Evolutionary conservation across 2,888 invertebrate species (phyloP).

Genomic region (Cosmia trapezina): DNA sequence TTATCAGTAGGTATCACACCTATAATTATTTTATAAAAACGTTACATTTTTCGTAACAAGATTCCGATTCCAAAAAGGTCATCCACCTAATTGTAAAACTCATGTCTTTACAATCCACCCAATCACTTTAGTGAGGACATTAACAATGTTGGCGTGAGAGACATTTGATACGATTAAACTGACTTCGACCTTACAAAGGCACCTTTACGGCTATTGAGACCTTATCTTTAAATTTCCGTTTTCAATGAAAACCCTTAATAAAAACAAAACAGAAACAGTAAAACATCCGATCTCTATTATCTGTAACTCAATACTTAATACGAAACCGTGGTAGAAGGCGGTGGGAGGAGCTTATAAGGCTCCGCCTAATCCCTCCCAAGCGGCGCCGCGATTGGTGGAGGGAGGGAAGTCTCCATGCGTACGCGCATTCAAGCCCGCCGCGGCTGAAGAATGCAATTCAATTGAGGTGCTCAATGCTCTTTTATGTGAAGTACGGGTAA

Average conservation of each 20-base stretch:
- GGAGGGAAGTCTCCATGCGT: conserved; percentile 72
- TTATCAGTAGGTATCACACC: neutral
- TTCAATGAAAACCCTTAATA: conserved; percentile 76
- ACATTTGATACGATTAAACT: conserved; percentile 67
- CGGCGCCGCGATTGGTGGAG: conserved; percentile 78
- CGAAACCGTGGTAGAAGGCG: conserved; percentile 79
- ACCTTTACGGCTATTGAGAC: conserved; percentile 71
- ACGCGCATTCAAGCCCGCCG: conserved; percentile 74
- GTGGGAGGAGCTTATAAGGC: conserved; percentile 74
- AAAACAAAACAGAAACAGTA: conserved; percentile 71
- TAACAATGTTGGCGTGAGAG: conserved; percentile 59
- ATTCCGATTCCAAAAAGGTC: conserved; percentile 33
- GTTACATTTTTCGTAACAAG: conserved; percentile 34
- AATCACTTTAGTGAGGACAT: conserved; percentile 50
- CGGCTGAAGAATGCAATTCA: conserved; percentile 82
- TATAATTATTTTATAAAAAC: conserved; percentile 44
- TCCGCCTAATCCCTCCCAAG: conserved; percentile 76
- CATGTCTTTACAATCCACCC: conserved; percentile 56
- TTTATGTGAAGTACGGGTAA: conserved; percentile 79
- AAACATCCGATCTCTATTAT: conserved; percentile 79
- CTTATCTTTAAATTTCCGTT: conserved; percentile 73
- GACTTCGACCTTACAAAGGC: conserved; percentile 63
- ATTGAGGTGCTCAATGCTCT: conserved; percentile 81
- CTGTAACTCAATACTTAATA: conserved; percentile 82
- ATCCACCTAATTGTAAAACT: conserved; percentile 52